These are phyloP conservation scores for Botia almorhae DNA, from an alignment of 2,797 vertebrate genomes.

Conservation along the genomic window DNA sequence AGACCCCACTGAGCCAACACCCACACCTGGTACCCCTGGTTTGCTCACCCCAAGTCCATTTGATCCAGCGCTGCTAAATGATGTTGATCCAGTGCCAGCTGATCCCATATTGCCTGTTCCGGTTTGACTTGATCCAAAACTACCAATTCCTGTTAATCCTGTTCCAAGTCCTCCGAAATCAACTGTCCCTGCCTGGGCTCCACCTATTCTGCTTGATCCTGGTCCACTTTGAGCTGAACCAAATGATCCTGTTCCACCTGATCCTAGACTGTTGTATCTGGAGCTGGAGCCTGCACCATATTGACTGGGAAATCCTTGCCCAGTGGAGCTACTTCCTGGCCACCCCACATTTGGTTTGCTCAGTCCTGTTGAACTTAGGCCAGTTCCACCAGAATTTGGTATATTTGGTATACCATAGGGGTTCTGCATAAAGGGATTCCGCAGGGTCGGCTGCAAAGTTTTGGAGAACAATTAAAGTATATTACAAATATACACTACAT, in stretches of 20 bases:
- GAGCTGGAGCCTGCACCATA: conserved; percentile 21
- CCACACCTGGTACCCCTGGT: conserved; percentile 40
- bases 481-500: neutral
- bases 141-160: conserved; percentile 16
- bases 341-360: conserved; percentile 5
- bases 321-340: conserved; percentile 18
- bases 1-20: conserved; percentile 20
- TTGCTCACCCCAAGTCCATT: conserved; percentile 21
- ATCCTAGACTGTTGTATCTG: conserved; percentile 17
- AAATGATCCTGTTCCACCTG: conserved; percentile 18
- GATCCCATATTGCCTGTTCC: conserved; percentile 6
- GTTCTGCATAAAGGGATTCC: neutral
- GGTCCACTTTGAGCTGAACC: conserved; percentile 43
- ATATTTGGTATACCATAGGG: neutral
- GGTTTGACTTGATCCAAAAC: conserved; percentile 47
- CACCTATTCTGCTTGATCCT: conserved; percentile 42
- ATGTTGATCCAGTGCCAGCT: conserved; percentile 33
- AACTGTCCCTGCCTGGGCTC: conserved; percentile 15
- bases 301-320: neutral
- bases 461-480: neutral
- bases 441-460: neutral
- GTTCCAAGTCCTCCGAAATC: conserved; percentile 13
- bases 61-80: conserved; percentile 34
- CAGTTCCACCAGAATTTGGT: conserved; percentile 1
- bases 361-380: conserved; percentile 23